phyloP scores from a whole-genome alignment of 1,140 invertebrate species.

The Aphis gossypii region DNA sequence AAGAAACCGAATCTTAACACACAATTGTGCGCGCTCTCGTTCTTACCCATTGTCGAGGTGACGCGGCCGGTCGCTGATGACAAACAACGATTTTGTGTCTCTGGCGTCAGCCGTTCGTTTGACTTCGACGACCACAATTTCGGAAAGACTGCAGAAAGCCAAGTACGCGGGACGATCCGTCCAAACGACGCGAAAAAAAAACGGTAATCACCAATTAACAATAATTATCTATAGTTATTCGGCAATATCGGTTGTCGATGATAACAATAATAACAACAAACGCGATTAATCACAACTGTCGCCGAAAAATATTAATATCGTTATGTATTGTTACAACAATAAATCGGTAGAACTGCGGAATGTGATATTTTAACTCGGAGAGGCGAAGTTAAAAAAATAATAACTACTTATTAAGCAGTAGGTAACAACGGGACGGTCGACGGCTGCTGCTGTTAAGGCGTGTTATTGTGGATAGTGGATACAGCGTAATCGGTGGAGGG shows the following conservation, averaged over 20 bases:
- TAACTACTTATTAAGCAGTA: neutral
- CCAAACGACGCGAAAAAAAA: neutral
- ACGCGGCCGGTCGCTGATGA: neutral
- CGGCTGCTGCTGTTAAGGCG: neutral
- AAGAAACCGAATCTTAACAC: neutral
- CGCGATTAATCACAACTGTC: neutral
- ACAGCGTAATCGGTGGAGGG: neutral
- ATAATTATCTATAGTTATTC: neutral
- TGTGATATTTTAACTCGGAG: neutral
- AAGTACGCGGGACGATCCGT: neutral
- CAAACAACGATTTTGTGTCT: neutral
- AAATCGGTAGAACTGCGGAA: neutral
- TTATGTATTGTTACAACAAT: neutral
- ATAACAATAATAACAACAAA: no score
- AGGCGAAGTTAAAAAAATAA: neutral
- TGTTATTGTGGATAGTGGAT: neutral
- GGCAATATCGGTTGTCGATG: neutral
- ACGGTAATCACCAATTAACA: neutral
- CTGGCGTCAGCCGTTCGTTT: neutral
- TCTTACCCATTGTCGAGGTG: neutral
- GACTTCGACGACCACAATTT: neutral
- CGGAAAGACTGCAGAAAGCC: neutral
- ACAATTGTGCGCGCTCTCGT: neutral
- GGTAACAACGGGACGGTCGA: neutral
- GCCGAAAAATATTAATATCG: neutral